Conservation (phyloP, 1,140 invertebrate species). For the Gonioctena quinquepunctata region DNA sequence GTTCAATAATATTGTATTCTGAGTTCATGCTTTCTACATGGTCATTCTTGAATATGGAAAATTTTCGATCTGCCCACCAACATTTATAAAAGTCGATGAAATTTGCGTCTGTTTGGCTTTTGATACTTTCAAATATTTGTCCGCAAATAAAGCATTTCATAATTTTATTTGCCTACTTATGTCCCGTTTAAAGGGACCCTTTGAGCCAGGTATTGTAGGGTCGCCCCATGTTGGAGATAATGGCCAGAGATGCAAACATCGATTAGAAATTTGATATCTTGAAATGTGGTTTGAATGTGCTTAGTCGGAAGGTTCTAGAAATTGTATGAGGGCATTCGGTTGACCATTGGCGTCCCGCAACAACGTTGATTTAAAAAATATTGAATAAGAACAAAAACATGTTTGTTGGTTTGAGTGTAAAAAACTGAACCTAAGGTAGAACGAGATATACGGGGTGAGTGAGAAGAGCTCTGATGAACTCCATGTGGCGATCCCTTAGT, state of each 20-base stretch:
- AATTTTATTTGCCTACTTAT: slow-evolving; percentile 1
- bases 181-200: background rate
- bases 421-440: too few relatives aligned
- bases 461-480: too few relatives aligned
- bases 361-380: too few relatives aligned
- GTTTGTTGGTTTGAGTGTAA: too few relatives aligned
- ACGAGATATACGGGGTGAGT: too few relatives aligned
- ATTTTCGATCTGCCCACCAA: too few relatives aligned
- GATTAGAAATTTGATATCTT: slow-evolving; percentile 21
- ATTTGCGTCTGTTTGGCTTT: background rate
- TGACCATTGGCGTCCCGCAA: background rate
- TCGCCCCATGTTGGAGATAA: background rate
- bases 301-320: background rate
- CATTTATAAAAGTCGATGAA: too few relatives aligned
- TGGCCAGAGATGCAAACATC: slow-evolving; percentile 13
- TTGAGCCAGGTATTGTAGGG: background rate
- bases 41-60: too few relatives aligned
- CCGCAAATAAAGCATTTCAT: background rate
- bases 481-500: too few relatives aligned
- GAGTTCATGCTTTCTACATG: too few relatives aligned
- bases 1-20: too few relatives aligned
- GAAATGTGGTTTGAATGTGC: background rate
- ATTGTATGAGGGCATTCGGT: background rate
- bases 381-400: too few relatives aligned
- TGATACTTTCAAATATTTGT: slow-evolving; percentile 4